phyloP scores from a whole-genome alignment of 2,888 invertebrate species.

The Metellina segmentata region DNA sequence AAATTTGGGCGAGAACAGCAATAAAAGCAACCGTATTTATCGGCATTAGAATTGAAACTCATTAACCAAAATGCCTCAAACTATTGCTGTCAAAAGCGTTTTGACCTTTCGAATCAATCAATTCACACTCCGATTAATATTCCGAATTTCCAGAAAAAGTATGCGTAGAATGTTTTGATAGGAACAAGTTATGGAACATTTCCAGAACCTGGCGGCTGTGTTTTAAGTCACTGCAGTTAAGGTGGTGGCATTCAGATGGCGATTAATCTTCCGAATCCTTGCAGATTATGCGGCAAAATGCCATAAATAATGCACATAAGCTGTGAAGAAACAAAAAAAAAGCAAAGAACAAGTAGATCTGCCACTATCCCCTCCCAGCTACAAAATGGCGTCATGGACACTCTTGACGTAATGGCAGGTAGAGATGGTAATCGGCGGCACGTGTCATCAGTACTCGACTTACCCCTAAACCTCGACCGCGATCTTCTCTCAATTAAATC shows the following conservation, averaged over 20 bases:
- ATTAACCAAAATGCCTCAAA: neutral
- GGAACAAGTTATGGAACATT: neutral
- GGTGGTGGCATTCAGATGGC: neutral
- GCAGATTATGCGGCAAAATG: neutral
- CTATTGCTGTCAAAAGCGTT: neutral
- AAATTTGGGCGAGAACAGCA: too few species aligned
- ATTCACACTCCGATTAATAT: neutral
- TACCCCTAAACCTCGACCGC: neutral
- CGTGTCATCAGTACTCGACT: neutral
- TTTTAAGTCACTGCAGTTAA: neutral
- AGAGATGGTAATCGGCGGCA: neutral
- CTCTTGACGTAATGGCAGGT: conserved; percentile 1
- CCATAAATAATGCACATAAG: too few species aligned
- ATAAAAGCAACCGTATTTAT: too few species aligned
- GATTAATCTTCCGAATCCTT: neutral
- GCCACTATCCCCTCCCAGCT: neutral
- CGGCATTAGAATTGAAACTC: neutral
- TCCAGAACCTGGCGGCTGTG: neutral
- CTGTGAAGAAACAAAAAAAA: neutral
- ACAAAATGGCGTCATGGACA: conserved; percentile 32
- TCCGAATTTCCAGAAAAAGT: neutral
- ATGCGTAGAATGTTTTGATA: neutral
- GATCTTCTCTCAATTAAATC: neutral
- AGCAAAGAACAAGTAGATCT: neutral
- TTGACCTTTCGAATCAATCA: neutral